These are phyloP conservation scores for Microcebus murinus DNA, from an alignment of 2,113 vertebrate genomes.

Conservation along the genomic window DNA sequence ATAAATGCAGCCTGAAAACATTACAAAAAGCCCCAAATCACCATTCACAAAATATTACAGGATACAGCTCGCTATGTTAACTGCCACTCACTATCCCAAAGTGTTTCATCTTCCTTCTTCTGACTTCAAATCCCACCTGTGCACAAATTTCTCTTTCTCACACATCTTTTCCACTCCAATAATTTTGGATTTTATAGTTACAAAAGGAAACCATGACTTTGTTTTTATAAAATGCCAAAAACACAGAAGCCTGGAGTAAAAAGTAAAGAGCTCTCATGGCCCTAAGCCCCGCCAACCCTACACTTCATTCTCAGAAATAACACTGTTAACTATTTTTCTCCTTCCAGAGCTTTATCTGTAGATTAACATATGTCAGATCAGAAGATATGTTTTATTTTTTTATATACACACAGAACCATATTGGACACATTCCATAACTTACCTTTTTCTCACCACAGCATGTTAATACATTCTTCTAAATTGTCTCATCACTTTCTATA, in stretches of 20 bases:
- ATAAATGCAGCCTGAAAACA: neutral
- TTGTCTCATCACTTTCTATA: neutral
- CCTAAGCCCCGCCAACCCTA: neutral
- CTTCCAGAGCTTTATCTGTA: neutral
- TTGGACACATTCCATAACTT: neutral
- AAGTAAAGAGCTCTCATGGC: neutral
- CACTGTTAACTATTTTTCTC: neutral
- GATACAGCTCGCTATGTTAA: neutral
- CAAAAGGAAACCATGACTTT: neutral
- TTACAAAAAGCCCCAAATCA: neutral
- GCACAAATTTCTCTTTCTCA: neutral
- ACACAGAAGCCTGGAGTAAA: neutral
- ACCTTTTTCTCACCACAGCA: neutral
- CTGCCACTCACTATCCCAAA: neutral
- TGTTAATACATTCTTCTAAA: neutral
- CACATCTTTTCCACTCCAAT: neutral
- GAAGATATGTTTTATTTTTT: neutral
- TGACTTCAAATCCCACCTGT: neutral
- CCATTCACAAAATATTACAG: neutral
- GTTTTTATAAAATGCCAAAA: neutral
- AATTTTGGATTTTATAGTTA: neutral
- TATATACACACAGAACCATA: neutral
- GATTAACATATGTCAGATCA: neutral
- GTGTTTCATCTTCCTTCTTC: neutral
- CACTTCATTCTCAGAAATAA: neutral